Percentiles rank a stretch among this genome's conserved stretches.
phyloP scores from a whole-genome alignment of 1,140 invertebrate genomes.

The Zaprionus tsacasi region DNA sequence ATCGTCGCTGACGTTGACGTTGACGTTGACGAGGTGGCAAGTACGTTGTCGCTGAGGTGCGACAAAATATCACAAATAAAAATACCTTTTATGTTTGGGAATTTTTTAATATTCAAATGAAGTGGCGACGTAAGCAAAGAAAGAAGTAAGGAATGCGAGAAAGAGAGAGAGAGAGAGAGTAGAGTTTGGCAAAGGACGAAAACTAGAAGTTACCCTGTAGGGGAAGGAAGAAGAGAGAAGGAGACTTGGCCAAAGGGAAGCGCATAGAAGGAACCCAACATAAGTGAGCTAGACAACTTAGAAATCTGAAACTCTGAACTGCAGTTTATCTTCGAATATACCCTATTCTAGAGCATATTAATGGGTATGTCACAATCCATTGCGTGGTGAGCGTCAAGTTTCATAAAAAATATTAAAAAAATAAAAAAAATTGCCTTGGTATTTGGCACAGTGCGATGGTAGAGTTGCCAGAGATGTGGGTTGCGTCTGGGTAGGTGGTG shows the following conservation, averaged over 20 bases:
- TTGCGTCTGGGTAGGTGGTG: background rate
- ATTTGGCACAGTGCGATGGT: conserved; percentile 41
- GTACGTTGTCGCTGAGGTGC: conserved; percentile 81
- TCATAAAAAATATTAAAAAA: conserved; percentile 32
- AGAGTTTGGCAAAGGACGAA: background rate
- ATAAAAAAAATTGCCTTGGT: conserved; percentile 33
- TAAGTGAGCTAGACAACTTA: background rate
- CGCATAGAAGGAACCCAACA: too few species aligned
- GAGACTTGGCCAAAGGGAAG: too few species aligned
- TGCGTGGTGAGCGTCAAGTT: conserved; percentile 38
- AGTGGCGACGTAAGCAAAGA: conserved; percentile 45
- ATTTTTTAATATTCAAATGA: conserved; percentile 83
- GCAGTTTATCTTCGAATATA: background rate
- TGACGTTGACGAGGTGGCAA: conserved; percentile 70
- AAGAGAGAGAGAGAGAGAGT: too few species aligned
- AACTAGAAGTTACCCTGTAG: conserved; percentile 7
- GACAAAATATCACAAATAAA: conserved; percentile 83
- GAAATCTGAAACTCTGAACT: background rate
- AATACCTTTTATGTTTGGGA: conserved; percentile 81
- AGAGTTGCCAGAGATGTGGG: conserved; percentile 20
- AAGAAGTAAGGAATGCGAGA: background rate
- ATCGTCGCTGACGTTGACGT: conserved; percentile 15
- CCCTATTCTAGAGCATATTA: background rate
- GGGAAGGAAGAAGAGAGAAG: too few species aligned
- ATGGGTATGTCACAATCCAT: conserved; percentile 27